Base-by-base conservation (phyloP, 1,140 invertebrate species). In the Atta cephalotes region DNA sequence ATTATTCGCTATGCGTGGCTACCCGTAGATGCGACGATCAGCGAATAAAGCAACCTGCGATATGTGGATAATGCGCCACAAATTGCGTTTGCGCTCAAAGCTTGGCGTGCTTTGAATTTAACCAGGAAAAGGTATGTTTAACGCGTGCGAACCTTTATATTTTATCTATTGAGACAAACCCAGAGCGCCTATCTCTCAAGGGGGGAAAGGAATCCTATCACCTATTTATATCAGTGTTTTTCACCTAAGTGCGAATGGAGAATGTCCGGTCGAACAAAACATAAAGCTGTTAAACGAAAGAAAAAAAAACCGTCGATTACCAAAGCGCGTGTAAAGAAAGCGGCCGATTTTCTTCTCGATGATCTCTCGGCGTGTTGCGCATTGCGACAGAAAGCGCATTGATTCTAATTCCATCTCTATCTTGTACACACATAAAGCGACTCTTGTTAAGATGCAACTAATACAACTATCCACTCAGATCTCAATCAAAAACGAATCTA, bases 121-220 rank as follows among this genome's bases (percentile, higher is more conserved):
- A 88, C 84, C 88, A 90, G 89, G 87, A 95, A 95, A 95, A 95
- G 95, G 95, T 95, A 95, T 93, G 95, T 95, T 94, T 81, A 88
- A 89, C 92, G 95, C 94, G 95, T 95, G 94, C 95, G 94, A 91
- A 91, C 91, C 93, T 92, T 92, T 78, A 65, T 91, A 90, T 85
- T 92, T 87, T 92, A 88, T 86, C 86, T 92, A 91, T 92, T 92
- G 86, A 92, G 91, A 90, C 86, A 92, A 89, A 58, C 87, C 76
- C 87, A 82, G 85, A 77, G 87, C 82, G 81, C 68, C 77, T 78
- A 35, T 70, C 39, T 70, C 21, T 66, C 31, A n/a, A 10, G n/a
- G 39, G 66, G 39, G 39, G 3, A 28, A 9, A 28, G 66, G 21
- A n/a, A 39, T 45, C 3, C 66, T 70, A 51, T n/a, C 35, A 25